A percentile compares a stretch with the other conserved stretches of the same genome.
Conservation (phyloP, 2,797 vertebrate genomes). For the Chrysocyon brachyurus region DNA sequence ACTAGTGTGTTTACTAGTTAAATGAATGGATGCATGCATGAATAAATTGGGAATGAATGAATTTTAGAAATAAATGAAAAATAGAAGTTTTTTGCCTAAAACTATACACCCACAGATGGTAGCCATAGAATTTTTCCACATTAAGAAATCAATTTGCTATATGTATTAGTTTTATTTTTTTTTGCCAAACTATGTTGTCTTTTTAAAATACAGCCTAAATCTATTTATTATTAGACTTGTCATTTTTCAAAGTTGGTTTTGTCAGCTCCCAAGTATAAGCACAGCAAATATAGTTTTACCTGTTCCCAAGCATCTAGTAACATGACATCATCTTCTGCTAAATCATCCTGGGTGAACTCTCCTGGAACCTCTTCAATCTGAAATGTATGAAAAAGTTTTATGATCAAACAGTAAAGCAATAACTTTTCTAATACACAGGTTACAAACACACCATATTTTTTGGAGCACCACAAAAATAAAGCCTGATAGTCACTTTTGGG, state of each 20-base stretch:
- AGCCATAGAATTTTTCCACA: background rate
- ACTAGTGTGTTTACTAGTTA: conserved; percentile 6
- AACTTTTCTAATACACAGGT: background rate
- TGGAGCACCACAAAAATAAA: background rate
- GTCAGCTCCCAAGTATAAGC: background rate
- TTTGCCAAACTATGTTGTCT: background rate
- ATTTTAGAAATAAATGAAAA: conserved; percentile 59
- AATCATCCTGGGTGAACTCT: conserved; percentile 95
- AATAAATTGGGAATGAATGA: background rate
- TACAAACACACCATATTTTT: background rate
- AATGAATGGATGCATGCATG: background rate
- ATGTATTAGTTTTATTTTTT: conserved; percentile 18
- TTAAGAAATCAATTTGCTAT: conserved; percentile 33
- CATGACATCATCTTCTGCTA: conserved; percentile 97
- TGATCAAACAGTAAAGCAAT: background rate
- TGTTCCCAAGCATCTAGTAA: conserved; percentile 95
- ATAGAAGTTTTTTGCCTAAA: background rate
- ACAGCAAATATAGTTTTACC: conserved; percentile 85
- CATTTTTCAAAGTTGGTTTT: conserved; percentile 3
- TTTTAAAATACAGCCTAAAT: conserved; percentile 9
- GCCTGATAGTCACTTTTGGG: background rate
- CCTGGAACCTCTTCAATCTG: conserved; percentile 97
- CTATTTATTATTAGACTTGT: background rate
- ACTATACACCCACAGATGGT: background rate
- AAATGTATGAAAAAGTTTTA: conserved; percentile 67